phyloP scores from a whole-genome alignment of 2,888 invertebrate genomes.

The Odontocerum albicorne region DNA sequence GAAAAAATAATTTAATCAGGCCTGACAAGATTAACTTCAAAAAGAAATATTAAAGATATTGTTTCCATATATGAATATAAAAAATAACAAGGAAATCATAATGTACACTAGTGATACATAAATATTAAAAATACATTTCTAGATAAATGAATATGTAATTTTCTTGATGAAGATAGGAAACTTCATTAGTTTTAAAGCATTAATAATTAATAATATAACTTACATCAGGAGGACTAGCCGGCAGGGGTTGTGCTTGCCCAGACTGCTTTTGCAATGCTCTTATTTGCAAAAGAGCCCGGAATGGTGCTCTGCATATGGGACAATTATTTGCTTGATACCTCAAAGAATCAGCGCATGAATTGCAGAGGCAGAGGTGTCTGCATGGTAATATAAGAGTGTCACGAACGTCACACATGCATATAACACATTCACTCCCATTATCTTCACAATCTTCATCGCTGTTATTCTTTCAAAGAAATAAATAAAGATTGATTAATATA shows the following conservation, averaged over 20 bases:
- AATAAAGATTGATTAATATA: too few species aligned
- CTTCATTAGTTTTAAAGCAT: too few species aligned
- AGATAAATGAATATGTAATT: too few species aligned
- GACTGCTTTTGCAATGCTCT: slow-evolving; percentile 83
- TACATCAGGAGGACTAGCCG: slow-evolving; percentile 66
- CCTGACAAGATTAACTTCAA: too few species aligned
- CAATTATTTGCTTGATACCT: slow-evolving; percentile 98
- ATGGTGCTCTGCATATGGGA: slow-evolving; percentile 98
- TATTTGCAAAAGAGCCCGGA: slow-evolving; percentile 94
- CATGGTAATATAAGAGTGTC: slow-evolving; percentile 98
- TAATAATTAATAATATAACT: slow-evolving; percentile 41
- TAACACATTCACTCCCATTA: slow-evolving; percentile 97
- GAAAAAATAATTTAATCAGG: too few species aligned
- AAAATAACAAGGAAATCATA: too few species aligned
- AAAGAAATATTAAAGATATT: too few species aligned
- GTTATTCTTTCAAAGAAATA: slow-evolving; percentile 44
- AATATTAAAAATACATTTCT: too few species aligned
- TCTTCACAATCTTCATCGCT: slow-evolving; percentile 88
- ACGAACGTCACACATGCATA: slow-evolving; percentile 97
- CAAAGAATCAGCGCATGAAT: slow-evolving; percentile 95
- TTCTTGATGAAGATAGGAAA: too few species aligned
- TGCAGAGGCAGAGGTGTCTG: slow-evolving; percentile 94
- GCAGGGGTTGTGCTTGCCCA: slow-evolving; percentile 53
- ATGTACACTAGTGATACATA: too few species aligned
- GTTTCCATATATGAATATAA: too few species aligned